Base-by-base conservation (phyloP, 2,888 invertebrate genomes). In the Busseola fusca region DNA sequence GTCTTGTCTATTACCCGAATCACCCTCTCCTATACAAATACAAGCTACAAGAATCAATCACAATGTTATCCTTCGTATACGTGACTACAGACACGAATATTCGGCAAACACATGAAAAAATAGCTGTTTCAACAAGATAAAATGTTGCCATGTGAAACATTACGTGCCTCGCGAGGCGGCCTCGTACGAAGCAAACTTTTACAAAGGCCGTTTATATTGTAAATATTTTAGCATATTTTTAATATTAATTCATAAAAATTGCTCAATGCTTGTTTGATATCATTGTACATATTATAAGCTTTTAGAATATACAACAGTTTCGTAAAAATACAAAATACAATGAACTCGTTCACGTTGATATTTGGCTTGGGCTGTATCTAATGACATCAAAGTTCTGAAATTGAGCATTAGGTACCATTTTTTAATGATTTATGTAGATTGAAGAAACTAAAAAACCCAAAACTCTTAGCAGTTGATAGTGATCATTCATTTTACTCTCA, bases 231-330 rank as follows among this genome's bases (percentile, higher is more conserved):
- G 78, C 69, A 81, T 81, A 80, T 81, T 78, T 73, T 72, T 71
- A 84, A 80, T 80, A 82, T 70, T 84, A 83, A 84, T 86, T 82
- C 76, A 72, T 80, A 86, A 78, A 86, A 84, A 86, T 86, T 91
- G 91, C 91, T 91, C 91, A 91, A 91, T 87, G 89, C 88, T 89
- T 90, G 84, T 89, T 87, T 83, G 63, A 78, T 83, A 81, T 86
- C 77, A 58, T 62, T 83, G 78, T 83, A 84, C 74, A 83, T 84
- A 72, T 48, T 81, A 64, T 85, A 83, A 84, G 74, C 84, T 87
- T 84, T 67, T 83, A 81, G 80, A 64, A 72, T 81, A 73, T 25
- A 64, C 42, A 71, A 64, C 14, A 63, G 79, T 80, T 82, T 80
- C 71, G 63, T 80, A 69, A 80, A 78, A 78, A 79, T 80, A 84